Conservation (phyloP, 2,113 vertebrate genomes). For the Acrocephalus kingi region DNA sequence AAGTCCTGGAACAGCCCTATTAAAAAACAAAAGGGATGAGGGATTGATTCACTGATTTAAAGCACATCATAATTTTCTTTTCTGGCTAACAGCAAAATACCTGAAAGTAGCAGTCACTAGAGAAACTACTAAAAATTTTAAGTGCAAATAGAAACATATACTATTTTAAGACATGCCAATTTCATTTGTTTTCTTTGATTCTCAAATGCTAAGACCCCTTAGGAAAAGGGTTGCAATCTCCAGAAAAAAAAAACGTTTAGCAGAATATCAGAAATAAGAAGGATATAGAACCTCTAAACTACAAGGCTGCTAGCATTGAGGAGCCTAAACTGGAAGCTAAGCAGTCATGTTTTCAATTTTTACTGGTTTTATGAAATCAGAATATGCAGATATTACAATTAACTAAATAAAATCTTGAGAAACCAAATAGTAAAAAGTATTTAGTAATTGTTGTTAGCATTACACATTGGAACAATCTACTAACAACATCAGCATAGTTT, state of each 20-base stretch:
- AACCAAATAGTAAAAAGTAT: not conserved
- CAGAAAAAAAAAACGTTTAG: not conserved
- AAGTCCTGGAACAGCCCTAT: conserved; percentile 91
- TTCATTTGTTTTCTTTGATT: not conserved
- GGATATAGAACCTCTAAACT: not conserved
- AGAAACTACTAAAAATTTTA: not conserved
- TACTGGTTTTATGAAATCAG: not conserved
- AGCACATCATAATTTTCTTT: not conserved
- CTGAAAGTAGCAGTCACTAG: not conserved
- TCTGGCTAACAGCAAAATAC: not conserved
- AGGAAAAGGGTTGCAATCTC: not conserved
- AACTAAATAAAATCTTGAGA: not conserved
- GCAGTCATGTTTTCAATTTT: not conserved
- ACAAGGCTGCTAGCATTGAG: not conserved
- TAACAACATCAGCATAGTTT: not conserved
- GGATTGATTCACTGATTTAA: not conserved
- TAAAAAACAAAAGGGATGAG: not conserved
- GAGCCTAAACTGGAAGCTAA: not conserved
- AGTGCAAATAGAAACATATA: not conserved
- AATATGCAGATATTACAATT: not conserved
- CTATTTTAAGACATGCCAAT: not conserved
- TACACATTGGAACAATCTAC: not conserved
- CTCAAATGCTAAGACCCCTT: not conserved
- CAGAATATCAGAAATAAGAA: not conserved
- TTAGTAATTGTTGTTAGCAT: not conserved